These are phyloP conservation scores for Microplitis deprimator DNA, from an alignment of 2,888 invertebrate species.

Conservation along the genomic window DNA sequence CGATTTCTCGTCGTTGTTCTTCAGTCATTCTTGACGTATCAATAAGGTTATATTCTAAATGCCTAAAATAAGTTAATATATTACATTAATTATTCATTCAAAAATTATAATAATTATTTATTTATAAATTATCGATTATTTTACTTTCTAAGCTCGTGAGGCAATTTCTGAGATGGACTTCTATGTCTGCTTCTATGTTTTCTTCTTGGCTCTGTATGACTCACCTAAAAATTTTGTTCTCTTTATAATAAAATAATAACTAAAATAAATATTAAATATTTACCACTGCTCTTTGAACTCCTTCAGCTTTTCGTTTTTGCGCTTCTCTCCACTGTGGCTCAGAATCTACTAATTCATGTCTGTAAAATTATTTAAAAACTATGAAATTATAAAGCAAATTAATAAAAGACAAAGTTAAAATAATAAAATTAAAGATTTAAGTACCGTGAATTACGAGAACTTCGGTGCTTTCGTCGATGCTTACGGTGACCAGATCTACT, in stretches of 20 bases:
- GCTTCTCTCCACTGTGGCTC: constrained; percentile 92
- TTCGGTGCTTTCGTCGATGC: constrained; percentile 81
- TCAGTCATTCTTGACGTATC: constrained; percentile 93
- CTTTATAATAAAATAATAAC: neutral
- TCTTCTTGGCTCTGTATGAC: constrained; percentile 65
- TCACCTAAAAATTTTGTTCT: constrained; percentile 51
- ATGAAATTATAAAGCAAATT: neutral
- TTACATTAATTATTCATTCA: neutral
- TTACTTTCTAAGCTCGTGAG: constrained; percentile 69
- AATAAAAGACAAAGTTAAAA: constrained; percentile 7
- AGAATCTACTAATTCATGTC: constrained; percentile 85
- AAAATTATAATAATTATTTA: constrained; percentile 8
- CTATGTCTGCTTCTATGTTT: constrained; percentile 68
- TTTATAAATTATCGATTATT: constrained; percentile 43
- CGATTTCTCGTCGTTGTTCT: constrained; percentile 88
- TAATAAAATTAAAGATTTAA: neutral
- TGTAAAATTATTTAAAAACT: constrained; percentile 50
- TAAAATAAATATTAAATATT: constrained; percentile 47
- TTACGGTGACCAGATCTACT: constrained; percentile 80
- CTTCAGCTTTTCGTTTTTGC: constrained; percentile 81
- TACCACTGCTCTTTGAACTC: constrained; percentile 69
- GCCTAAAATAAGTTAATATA: constrained; percentile 72
- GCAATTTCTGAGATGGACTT: constrained; percentile 69
- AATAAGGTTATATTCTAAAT: constrained; percentile 89
- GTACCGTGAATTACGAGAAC: constrained; percentile 78